Evolutionary conservation across 53 echinoderm and acorn worm species (phyloP), one percentile per base, ranked within the genome.

Genomic region (Mesocentrotus franciscanus): DNA sequence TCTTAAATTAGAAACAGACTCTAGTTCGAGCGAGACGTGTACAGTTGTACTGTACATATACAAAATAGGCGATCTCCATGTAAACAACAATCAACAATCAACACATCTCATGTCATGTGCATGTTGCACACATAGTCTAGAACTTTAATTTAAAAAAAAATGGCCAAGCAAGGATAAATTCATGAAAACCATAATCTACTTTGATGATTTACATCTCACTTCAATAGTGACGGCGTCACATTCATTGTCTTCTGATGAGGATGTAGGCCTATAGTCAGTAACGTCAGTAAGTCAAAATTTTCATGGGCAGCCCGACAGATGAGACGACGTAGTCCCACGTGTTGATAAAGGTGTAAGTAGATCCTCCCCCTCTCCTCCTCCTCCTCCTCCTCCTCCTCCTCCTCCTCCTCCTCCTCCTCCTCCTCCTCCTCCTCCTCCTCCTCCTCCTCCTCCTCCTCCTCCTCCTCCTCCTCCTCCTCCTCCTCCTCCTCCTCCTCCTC

Each of bases 11-110:
- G 57, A 87, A 87, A 58, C n/a, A 87, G 32, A n/a, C 8, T n/a
- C 2, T 59, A 26, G 87, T 10, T n/a, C 87, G 87, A 87, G 87
- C 1, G 29, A 66, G 16, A 9, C 49, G 49, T n/a, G n/a, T n/a
- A n/a, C n/a, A 49, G 49, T 49, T 4, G 39, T 39, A 39, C 0
- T 15, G 72, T 60, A n/a, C 5, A 71, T 0, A 83, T 33, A 0
- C 42, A 92, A 92, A 1, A 74, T 75, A 1, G 75, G 92, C 75
- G 76, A 92, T 92, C 92, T 76, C 92, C 92, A 92, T 92, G 92
- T 55, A 29, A 72, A 92, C 92, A 34, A 89, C 8, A 6, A 49
- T 49, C 49, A 49, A 58, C 15, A 91, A 91, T 62, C 66, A 66
- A 16, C 13, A 35, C 81, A 75, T 75, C 75, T 75, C 36, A 14